phyloP scores from a whole-genome alignment of 2,888 invertebrate species.

The Hedychridium roseum region DNA sequence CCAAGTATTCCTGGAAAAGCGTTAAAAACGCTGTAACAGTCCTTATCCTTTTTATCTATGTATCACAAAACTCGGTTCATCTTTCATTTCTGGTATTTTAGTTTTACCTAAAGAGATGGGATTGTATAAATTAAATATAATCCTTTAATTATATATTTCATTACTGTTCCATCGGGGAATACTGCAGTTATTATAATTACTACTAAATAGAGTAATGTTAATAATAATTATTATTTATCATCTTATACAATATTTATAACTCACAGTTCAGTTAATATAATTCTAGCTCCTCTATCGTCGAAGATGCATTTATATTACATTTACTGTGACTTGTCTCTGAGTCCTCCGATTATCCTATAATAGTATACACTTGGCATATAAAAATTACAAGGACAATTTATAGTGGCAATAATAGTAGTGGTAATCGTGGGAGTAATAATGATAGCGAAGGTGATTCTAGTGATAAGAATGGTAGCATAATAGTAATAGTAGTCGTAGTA shows the following conservation, averaged over 20 bases:
- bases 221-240: constrained; percentile 44
- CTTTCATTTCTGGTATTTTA: too few species aligned
- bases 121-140: too few species aligned
- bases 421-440: constrained; percentile 31
- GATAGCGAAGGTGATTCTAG: constrained; percentile 28
- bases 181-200: too few species aligned
- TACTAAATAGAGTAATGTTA: constrained; percentile 9
- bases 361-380: constrained; percentile 54
- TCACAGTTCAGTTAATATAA: constrained; percentile 42
- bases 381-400: constrained; percentile 53
- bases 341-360: constrained; percentile 33
- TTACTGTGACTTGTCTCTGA: constrained; percentile 17
- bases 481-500: constrained; percentile 10
- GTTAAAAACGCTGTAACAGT: too few species aligned
- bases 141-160: too few species aligned
- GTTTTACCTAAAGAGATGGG: too few species aligned
- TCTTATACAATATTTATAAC: constrained; percentile 48
- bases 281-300: constrained; percentile 16
- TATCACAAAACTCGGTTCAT: too few species aligned
- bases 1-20: too few species aligned
- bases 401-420: constrained; percentile 37
- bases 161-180: too few species aligned
- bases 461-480: constrained; percentile 3
- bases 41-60: too few species aligned
- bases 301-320: constrained; percentile 35